Base-by-base conservation (phyloP, 2,113 vertebrate genomes). In the Donacobius atricapilla region DNA sequence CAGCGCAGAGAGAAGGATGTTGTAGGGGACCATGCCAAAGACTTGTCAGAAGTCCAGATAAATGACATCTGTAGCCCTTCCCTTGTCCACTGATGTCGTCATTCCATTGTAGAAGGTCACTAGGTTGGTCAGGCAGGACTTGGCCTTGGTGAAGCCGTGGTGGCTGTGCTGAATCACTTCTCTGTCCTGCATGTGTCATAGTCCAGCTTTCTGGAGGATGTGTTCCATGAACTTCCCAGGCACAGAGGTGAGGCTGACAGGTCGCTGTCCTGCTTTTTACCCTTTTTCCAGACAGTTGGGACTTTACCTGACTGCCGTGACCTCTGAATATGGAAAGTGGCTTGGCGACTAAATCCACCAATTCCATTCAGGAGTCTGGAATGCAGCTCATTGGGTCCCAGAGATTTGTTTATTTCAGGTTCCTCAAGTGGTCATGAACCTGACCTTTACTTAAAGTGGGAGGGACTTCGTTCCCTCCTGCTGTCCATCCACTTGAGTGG, bases 1-100 rank as follows among this genome's bases (percentile, higher is more conserved):
- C 23, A 19, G 1, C 0, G 0, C 3, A 23, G 27, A 40, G 17
- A 30, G 40, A 33, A 31, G 25, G 31, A 16, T 50, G 9, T 33
- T 44, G 14, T 57, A 30, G 14, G 15, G 27, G 18, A 37, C 42
- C 3, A 15, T 50, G 66, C 22, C 15, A 23, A 27, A 72, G 31
- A 16, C 27, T 37, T 50, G 15, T 19, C 44, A 20, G 37, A 51
- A 57, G 18, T 65, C 27, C 37, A 33, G 44, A 20, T 73, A 33
- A 44, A 51, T 23, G 15, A 4, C 9, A 25, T 22, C 15, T 65
- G 27, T 37, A 35, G 42, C 22, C 42, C 35, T 80, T 54, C 17
- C 42, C 21, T 42, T 44, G 50, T 33, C 18, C 8, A 6, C 31
- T 50, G 27, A 23, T 35, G 42, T 3, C 7, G 35, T 64, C 16